Evolutionary conservation across 1,140 invertebrate genomes (phyloP), one percentile per base, ranked within the genome.

Genomic region (Brachionus rotundiformis): DNA sequence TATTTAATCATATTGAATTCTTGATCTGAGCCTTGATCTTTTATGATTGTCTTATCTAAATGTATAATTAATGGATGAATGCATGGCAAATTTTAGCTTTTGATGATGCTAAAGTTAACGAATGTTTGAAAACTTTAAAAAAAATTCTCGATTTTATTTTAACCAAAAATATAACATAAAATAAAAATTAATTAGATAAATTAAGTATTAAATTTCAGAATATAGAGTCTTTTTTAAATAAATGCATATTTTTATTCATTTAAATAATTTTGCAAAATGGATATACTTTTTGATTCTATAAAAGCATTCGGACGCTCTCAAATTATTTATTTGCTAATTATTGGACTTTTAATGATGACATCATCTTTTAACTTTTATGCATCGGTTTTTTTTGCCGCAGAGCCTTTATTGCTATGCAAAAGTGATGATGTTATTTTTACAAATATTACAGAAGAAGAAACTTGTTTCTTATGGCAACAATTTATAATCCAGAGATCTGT

Each of bases 351-450:
- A 8, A 59, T 63, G 23, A 25, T 31, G 6, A 79, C 16, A 8
- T 59, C 59, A 29, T 8, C 76, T 19, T 11, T 79, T 8, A 54
- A 59, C 41, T 79, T 59, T 41, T 79, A 79, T 63, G 31, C 47
- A 1, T 54, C 76, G 19, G 47, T 79, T 29, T 79, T 79, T 79
- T 59, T 79, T 25, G 31, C 76, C 11, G 76, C 76, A 7, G 76
- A 79, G 19, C 76, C 76, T 3, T 2, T 27, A 5, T 59, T 79
- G 2, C 23, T 27, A 59, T 79, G 76, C 13, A 10, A 31, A 41
- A 8, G 25, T 10, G 23, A 25, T 25, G 36, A 44, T 41, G 4
- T 44, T 25, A 27, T 25, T 44, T 73, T 73, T 11, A 59, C 44
- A 11, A 47, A 47, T 47, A 27, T 47, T 19, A 44, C 39, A 7